Conservation (phyloP, 2,888 invertebrate species). For the Diarsia mendica region DNA sequence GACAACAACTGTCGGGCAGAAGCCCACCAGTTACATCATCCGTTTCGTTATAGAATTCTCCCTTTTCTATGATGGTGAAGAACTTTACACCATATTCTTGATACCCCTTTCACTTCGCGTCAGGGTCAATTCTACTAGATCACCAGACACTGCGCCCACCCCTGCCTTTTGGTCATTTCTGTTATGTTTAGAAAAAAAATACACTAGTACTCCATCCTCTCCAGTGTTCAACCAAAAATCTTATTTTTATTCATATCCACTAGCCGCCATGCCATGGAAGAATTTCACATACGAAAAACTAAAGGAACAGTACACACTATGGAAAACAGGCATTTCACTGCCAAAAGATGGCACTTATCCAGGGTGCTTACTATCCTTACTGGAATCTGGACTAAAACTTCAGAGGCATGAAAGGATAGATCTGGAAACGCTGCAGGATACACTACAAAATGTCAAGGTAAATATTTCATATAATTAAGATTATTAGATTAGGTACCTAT, state of each 20-base stretch:
- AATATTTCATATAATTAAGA: background rate
- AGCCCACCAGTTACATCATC: too few species aligned
- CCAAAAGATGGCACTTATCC: conserved; percentile 85
- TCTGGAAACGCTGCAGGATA: conserved; percentile 74
- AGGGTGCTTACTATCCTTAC: conserved; percentile 78
- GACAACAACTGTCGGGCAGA: too few species aligned
- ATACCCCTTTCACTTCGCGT: too few species aligned
- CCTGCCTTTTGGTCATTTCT: too few species aligned
- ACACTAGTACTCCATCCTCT: too few species aligned
- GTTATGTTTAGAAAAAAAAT: too few species aligned
- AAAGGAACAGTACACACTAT: conserved; percentile 80
- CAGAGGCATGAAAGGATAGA: conserved; percentile 75
- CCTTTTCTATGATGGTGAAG: background rate
- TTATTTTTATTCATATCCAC: conserved; percentile 27
- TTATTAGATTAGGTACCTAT: background rate
- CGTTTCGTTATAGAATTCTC: too few species aligned
- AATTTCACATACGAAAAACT: conserved; percentile 79
- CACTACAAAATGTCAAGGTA: conserved; percentile 82
- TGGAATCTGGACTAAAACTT: conserved; percentile 79
- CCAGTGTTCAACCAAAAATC: too few species aligned
- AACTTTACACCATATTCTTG: background rate
- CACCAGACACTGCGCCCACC: too few species aligned
- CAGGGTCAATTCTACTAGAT: too few species aligned
- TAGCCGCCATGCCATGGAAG: conserved; percentile 85
- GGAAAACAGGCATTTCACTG: conserved; percentile 78